Conservation (phyloP, 2,113 vertebrate species). For the Gallinago paraguaiae region DNA sequence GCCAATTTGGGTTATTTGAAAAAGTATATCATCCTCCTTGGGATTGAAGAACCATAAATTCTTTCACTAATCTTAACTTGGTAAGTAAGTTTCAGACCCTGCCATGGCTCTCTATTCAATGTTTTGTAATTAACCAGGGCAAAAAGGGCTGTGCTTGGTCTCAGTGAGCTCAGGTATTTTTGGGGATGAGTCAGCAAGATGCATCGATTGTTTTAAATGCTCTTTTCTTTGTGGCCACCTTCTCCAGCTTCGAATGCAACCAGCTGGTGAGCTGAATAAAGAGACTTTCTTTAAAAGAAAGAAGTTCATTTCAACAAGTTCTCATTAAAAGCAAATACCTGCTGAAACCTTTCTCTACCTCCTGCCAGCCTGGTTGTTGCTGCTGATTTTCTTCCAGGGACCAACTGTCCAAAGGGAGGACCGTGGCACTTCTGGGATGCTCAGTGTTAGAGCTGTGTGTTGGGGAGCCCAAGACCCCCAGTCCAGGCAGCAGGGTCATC, state of each 20-base stretch:
- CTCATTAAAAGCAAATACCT: not conserved
- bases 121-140: not conserved
- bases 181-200: too few relatives aligned
- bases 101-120: not conserved
- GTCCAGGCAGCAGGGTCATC: not conserved
- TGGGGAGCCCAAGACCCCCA: not conserved
- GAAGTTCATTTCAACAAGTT: not conserved
- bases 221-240: not conserved
- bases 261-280: not conserved
- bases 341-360: not conserved
- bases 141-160: not conserved
- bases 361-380: not conserved
- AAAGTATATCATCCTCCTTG: not conserved
- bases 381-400: not conserved
- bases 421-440: not conserved
- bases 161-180: not conserved
- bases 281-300: not conserved
- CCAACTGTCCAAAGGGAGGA: not conserved
- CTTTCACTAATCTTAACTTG: not conserved
- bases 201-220: not conserved
- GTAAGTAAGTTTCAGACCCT: not conserved
- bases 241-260: not conserved
- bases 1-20: not conserved
- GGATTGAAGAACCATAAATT: not conserved
- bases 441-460: rapidly evolving